Percentiles rank a stretch among this genome's conserved stretches.
phyloP scores from a whole-genome alignment of 2,888 invertebrate genomes.

The Lumbricus terrestris region DNA sequence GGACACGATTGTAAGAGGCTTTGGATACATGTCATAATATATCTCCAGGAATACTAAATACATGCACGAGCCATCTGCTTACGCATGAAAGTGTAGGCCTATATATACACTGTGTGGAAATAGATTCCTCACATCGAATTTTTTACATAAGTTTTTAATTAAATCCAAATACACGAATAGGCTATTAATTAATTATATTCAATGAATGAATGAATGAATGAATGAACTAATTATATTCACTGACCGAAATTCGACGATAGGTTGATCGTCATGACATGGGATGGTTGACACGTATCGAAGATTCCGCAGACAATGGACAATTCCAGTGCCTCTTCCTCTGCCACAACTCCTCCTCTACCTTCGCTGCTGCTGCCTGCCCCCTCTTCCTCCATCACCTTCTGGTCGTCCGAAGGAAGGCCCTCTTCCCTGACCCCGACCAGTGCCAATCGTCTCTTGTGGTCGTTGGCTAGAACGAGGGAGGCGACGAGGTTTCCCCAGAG shows the following conservation, averaged over 20 bases:
- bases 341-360: background rate
- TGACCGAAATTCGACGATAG: background rate
- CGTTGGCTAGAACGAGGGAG: conserved; percentile 46
- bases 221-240: too few relatives aligned
- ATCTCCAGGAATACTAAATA: too few relatives aligned
- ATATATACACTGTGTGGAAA: too few relatives aligned
- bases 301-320: conserved; percentile 18
- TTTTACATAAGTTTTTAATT: too few relatives aligned
- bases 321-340: background rate
- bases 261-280: background rate
- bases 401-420: background rate
- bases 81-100: too few relatives aligned
- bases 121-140: too few relatives aligned
- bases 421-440: background rate
- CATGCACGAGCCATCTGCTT: too few relatives aligned
- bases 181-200: background rate
- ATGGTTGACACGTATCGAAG: conserved; percentile 18
- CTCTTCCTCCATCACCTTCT: background rate
- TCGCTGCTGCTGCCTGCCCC: too few relatives aligned
- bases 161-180: too few relatives aligned
- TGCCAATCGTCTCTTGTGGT: background rate
- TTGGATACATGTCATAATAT: too few relatives aligned
- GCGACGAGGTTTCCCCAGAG: conserved; percentile 58
- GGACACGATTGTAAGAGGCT: too few relatives aligned
- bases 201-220: too few relatives aligned